These are phyloP conservation scores for Sorex maritimensis DNA, from an alignment of 2,797 vertebrate species.

Conservation along the genomic window DNA sequence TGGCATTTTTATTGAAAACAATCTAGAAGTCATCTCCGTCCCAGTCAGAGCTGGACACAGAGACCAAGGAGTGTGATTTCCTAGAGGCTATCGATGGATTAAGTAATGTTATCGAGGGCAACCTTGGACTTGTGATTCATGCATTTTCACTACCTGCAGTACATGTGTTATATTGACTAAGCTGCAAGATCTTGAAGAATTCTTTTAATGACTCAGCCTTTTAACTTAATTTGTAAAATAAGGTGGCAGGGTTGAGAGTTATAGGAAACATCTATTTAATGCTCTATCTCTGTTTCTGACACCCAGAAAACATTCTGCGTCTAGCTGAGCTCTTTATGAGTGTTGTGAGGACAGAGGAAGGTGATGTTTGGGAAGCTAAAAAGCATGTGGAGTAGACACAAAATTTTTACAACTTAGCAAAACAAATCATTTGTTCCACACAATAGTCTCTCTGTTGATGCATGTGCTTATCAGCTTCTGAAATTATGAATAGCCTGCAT, in stretches of 20 bases:
- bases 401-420: not conserved
- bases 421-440: not conserved
- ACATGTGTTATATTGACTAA: not conserved
- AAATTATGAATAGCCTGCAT: conserved; percentile 27
- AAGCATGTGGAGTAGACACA: not conserved
- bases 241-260: not conserved
- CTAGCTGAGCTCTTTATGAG: not conserved
- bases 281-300: not conserved
- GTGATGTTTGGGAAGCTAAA: not conserved
- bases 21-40: not conserved
- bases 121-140: not conserved
- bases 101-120: not conserved
- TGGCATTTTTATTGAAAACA: not conserved
- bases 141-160: rapidly evolving
- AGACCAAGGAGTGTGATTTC: not conserved
- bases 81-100: not conserved
- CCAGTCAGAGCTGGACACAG: not conserved
- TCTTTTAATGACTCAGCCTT: not conserved
- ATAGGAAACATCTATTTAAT: not conserved
- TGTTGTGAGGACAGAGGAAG: not conserved
- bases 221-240: not conserved
- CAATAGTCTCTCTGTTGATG: not conserved
- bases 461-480: conserved; percentile 31
- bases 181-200: not conserved
- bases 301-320: not conserved